These are phyloP conservation scores for Micromesistius poutassou DNA, from an alignment of 2,797 vertebrate species.

Conservation along the genomic window DNA sequence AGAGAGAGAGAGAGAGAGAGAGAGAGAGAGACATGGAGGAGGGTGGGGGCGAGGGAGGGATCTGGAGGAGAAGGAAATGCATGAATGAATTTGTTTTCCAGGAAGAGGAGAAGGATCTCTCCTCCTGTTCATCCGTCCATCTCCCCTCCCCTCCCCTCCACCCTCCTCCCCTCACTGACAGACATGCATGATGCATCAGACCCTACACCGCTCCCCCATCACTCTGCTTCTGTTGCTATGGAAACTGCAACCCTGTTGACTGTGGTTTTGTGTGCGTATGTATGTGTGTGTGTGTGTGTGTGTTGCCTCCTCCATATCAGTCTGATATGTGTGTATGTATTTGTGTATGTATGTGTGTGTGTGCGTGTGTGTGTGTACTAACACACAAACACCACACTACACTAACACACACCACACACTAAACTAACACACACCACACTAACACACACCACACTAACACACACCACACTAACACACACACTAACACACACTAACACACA, in stretches of 20 bases:
- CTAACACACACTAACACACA: no score
- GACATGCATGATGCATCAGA: neutral
- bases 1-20: neutral
- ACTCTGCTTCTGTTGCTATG: constrained; percentile 61
- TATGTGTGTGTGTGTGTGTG: neutral
- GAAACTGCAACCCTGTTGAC: constrained; percentile 49
- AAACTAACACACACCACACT: no score
- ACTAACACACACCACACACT: neutral
- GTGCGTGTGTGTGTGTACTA: no score
- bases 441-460: neutral
- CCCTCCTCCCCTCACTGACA: constrained; percentile 12
- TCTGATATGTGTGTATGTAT: no score
- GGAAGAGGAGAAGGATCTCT: neutral
- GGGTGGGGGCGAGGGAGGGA: neutral
- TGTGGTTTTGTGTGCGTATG: neutral
- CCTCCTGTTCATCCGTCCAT: constrained; percentile 7
- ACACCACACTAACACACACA: neutral
- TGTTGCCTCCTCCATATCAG: no score
- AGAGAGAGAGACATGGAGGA: neutral
- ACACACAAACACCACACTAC: no score
- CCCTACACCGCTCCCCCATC: constrained; percentile 11
- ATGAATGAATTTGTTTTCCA: neutral
- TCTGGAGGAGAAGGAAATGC: neutral
- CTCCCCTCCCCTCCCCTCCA: constrained; percentile 21
- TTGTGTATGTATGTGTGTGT: no score